A percentile compares a stretch with the other conserved stretches of the same genome.
phyloP scores from a whole-genome alignment of 2,113 vertebrate species.

The Sisor rabdophorus region DNA sequence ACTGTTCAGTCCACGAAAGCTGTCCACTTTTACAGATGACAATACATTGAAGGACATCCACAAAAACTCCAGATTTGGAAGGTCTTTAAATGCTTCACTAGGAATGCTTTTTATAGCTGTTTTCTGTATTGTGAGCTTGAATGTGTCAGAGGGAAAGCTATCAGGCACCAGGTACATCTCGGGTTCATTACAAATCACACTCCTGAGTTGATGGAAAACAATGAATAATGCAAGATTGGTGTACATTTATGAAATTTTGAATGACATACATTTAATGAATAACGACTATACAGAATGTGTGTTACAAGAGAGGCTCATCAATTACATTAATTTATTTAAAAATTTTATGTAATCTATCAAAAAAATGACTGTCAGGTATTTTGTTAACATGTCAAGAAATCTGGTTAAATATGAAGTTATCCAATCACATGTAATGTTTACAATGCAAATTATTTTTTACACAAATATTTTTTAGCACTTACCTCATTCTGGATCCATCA shows the following conservation, averaged over 20 bases:
- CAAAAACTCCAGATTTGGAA: slow-evolving; percentile 86
- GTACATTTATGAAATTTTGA: background rate
- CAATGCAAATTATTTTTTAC: background rate
- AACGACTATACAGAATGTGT: background rate
- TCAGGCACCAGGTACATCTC: slow-evolving; percentile 86
- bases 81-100: slow-evolving; percentile 78
- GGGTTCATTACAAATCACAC: slow-evolving; percentile 89
- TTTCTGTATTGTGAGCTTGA: slow-evolving; percentile 87
- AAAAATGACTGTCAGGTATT: background rate
- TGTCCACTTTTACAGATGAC: slow-evolving; percentile 71
- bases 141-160: slow-evolving; percentile 82
- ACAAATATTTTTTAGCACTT: slow-evolving; percentile 43
- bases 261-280: background rate
- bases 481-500: slow-evolving; percentile 89
- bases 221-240: background rate
- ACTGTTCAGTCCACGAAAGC: slow-evolving; percentile 78
- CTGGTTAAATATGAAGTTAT: background rate
- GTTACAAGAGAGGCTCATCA: background rate
- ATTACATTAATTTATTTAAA: too few relatives aligned
- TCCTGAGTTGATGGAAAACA: slow-evolving; percentile 64
- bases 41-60: slow-evolving; percentile 95
- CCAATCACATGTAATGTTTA: background rate
- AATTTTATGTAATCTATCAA: background rate
- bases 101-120: slow-evolving; percentile 84
- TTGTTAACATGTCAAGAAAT: background rate